A percentile compares a stretch with the other conserved stretches of the same genome.
Evolutionary conservation across 2,113 vertebrate species (phyloP).

Genomic region (Ifrita kowaldi): DNA sequence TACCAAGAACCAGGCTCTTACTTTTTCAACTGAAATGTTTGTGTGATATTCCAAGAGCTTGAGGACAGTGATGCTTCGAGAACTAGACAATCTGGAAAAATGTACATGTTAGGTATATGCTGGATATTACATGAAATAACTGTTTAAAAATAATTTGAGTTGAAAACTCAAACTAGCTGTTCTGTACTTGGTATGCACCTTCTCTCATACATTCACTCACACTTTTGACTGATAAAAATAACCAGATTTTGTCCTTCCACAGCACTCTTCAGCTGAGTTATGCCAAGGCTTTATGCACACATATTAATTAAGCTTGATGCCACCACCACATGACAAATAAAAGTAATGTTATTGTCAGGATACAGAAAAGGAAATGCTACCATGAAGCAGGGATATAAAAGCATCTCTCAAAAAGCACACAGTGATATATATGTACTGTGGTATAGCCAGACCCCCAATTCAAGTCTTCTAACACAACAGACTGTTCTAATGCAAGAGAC

Average conservation of each 20-base stretch:
- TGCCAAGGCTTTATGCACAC: background rate
- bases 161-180: background rate
- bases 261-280: background rate
- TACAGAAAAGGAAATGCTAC: background rate
- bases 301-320: background rate
- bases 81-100: slow-evolving; percentile 66
- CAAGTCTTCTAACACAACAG: background rate
- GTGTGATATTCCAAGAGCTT: slow-evolving; percentile 64
- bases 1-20: slow-evolving; percentile 53
- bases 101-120: background rate
- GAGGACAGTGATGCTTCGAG: slow-evolving; percentile 59
- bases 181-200: background rate
- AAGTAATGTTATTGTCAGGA: background rate
- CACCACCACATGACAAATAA: background rate
- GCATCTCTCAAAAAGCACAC: background rate
- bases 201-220: background rate
- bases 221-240: background rate
- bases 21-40: slow-evolving; percentile 71
- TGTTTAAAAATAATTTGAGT: background rate
- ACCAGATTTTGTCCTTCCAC: background rate
- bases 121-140: background rate
- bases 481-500: background rate
- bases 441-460: background rate
- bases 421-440: background rate
- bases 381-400: background rate